Conservation (phyloP, 2,888 invertebrate genomes). For the Carpatolechia fugitivella region DNA sequence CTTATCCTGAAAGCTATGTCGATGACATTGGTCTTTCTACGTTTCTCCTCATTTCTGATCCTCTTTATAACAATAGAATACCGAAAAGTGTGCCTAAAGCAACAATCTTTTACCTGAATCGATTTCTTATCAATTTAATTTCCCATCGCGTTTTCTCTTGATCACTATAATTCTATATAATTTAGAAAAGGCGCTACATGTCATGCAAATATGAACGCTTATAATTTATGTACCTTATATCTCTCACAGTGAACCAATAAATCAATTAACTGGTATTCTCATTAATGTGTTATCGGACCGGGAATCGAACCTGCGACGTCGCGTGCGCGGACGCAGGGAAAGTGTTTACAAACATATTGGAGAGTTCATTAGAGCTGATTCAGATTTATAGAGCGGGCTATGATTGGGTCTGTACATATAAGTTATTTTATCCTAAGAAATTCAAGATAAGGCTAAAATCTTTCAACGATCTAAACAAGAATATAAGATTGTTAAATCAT, state of each 20-base stretch:
- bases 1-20: too few relatives aligned
- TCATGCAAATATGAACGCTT: constrained; percentile 10
- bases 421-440: not conserved
- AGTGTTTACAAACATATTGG: constrained; percentile 45
- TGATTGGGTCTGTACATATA: constrained; percentile 19
- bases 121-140: too few relatives aligned
- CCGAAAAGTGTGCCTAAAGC: too few relatives aligned
- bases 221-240: constrained; percentile 23
- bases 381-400: constrained; percentile 6
- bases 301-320: constrained; percentile 64
- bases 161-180: constrained; percentile 10
- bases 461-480: too few relatives aligned
- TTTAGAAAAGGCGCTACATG: constrained; percentile 12
- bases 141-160: too few relatives aligned
- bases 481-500: too few relatives aligned
- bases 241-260: constrained; percentile 42
- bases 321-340: constrained; percentile 64
- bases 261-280: constrained; percentile 69
- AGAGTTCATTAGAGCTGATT: constrained; percentile 12
- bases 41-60: too few relatives aligned
- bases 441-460: too few relatives aligned
- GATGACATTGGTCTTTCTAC: too few relatives aligned
- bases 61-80: too few relatives aligned
- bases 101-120: too few relatives aligned
- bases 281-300: constrained; percentile 66